Conservation (phyloP, 2,888 invertebrate species). For the Ptilodon capucinus region DNA sequence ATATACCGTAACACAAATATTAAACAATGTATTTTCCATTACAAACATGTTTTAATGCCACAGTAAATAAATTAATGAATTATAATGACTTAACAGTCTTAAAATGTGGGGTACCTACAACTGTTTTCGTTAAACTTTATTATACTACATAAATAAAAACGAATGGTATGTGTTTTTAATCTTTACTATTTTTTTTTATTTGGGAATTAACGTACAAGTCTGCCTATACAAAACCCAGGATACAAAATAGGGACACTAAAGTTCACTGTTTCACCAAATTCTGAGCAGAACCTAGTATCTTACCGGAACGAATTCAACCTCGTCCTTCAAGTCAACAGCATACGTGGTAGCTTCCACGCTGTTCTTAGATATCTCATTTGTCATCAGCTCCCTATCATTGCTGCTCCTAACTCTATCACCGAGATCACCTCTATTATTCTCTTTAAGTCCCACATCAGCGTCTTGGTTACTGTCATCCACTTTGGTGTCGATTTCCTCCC, state of each 20-base stretch:
- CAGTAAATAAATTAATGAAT: too few species aligned
- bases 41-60: too few species aligned
- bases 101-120: too few species aligned
- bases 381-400: slow-evolving; percentile 36
- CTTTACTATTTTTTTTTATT: too few species aligned
- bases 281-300: slow-evolving; percentile 40
- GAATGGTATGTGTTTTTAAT: too few species aligned
- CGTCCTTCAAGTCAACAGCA: slow-evolving; percentile 61
- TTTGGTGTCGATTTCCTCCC: slow-evolving; percentile 51
- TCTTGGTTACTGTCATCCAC: slow-evolving; percentile 27
- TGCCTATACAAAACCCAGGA: neutral
- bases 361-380: slow-evolving; percentile 45
- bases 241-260: neutral
- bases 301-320: slow-evolving; percentile 66
- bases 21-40: too few species aligned
- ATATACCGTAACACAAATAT: too few species aligned
- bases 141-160: too few species aligned
- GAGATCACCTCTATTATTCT: slow-evolving; percentile 23
- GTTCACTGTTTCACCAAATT: neutral
- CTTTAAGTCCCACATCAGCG: slow-evolving; percentile 45
- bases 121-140: too few species aligned
- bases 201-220: too few species aligned
- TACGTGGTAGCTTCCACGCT: slow-evolving; percentile 65
- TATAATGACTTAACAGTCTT: too few species aligned
- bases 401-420: neutral